These are phyloP conservation scores for Masnerella sp. DNA, from an alignment of 2,888 invertebrate genomes.

Conservation along the genomic window DNA sequence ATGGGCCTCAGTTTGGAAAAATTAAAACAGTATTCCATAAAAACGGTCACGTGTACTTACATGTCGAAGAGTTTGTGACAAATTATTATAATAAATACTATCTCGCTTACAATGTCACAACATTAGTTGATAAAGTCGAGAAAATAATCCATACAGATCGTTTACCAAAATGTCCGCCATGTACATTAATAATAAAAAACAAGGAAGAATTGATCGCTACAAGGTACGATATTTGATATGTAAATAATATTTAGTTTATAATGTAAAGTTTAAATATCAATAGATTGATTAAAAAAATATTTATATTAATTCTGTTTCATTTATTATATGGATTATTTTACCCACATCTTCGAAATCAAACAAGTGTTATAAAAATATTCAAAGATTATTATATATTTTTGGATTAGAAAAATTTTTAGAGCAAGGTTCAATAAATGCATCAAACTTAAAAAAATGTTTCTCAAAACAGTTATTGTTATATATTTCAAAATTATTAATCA, in stretches of 20 bases:
- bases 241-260: too few species aligned
- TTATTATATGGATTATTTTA: too few species aligned
- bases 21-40: slow-evolving; percentile 15
- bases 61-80: slow-evolving; percentile 1
- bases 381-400: too few species aligned
- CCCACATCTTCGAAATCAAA: too few species aligned
- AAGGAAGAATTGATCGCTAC: slow-evolving; percentile 1
- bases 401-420: too few species aligned
- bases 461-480: too few species aligned
- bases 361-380: too few species aligned
- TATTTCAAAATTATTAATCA: too few species aligned
- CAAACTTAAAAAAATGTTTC: too few species aligned
- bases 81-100: slow-evolving; percentile 12
- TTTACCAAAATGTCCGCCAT: slow-evolving; percentile 2
- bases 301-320: too few species aligned
- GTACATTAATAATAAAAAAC: neutral
- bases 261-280: neutral
- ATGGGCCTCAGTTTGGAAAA: slow-evolving; percentile 19
- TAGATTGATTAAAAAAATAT: neutral
- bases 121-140: neutral
- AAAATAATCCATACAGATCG: neutral
- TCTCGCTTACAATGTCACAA: neutral
- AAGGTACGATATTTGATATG: slow-evolving; percentile 7
- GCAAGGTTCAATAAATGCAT: too few species aligned
- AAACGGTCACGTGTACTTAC: neutral